Evolutionary conservation across 2,888 invertebrate genomes (phyloP).

Genomic region (Philereme vetulata): DNA sequence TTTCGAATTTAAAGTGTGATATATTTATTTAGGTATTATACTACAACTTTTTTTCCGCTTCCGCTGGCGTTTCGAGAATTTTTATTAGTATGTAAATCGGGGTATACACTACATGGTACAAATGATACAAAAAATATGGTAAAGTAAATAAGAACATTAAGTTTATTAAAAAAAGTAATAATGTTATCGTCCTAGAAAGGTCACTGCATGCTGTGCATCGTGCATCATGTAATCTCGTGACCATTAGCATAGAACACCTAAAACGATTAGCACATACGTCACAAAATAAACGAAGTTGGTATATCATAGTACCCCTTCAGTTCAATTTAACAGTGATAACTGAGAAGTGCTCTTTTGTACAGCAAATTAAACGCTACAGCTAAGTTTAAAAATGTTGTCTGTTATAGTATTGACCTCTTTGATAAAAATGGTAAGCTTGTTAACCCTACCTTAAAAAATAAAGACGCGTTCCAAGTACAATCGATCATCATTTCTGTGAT

Average conservation of each 20-base stretch:
- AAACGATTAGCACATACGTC: constrained; percentile 20
- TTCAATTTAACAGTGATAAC: constrained; percentile 15
- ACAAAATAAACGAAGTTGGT: constrained; percentile 12
- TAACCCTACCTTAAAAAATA: too few species aligned
- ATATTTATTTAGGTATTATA: too few species aligned
- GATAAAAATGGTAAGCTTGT: constrained; percentile 27
- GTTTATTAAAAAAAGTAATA: too few species aligned
- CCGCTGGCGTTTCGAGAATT: too few species aligned
- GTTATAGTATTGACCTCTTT: constrained; percentile 24
- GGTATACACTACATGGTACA: too few species aligned
- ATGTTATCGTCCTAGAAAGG: constrained; percentile 9
- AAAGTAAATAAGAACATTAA: too few species aligned
- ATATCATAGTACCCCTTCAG: neutral
- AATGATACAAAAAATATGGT: too few species aligned
- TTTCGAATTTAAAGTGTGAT: too few species aligned
- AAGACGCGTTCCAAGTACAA: too few species aligned
- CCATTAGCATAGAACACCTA: constrained; percentile 9
- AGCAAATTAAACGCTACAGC: neutral
- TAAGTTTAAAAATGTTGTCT: constrained; percentile 19
- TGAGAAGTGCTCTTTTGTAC: constrained; percentile 7
- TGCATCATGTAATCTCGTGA: constrained; percentile 3
- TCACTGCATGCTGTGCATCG: constrained; percentile 2
- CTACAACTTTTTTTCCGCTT: too few species aligned
- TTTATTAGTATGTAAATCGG: too few species aligned
- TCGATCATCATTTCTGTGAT: too few species aligned